Evolutionary conservation across 2,797 vertebrate species (phyloP), one percentile per base, ranked within the genome.

Genomic region (Semotilus atromaculatus): DNA sequence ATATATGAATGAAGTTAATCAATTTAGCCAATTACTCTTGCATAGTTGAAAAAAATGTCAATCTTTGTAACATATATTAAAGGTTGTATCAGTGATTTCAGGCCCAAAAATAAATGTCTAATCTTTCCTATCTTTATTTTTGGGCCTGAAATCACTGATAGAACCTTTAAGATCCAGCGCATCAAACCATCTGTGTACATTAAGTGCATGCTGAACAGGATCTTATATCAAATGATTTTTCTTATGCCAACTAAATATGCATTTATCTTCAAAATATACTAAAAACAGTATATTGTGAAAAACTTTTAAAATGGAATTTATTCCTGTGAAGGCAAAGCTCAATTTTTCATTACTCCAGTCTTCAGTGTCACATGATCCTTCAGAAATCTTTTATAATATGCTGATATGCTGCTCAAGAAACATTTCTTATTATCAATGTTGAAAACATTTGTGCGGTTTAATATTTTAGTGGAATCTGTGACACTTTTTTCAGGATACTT

Each of bases 1-100:
- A 4, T 91, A 83, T 23, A 45, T 23, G 90, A 66, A 88, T 11
- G 71, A 82, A 68, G 48, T 53, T 0, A 18, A n/a, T n/a, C n/a
- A n/a, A 53, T 40, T 51, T 36, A 66, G 60, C 11, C 23, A 16
- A 67, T 14, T 8, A 9, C 23, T 66, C 62, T 31, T 1, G n/a
- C 23, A 38, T 36, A 4, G 23, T 3, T 18, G 43, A 6, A 60
- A 5, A n/a, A 83, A 74, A 11, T 1, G 0, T 13, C 1, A n/a
- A 23, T 66, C 60, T 80, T 34, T 34, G 40, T 48, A 43, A 66
- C 40, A 45, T 43, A 43, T 14, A n/a, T n/a, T n/a, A n/a, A n/a
- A n/a, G n/a, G n/a, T n/a, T n/a, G n/a, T n/a, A n/a, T n/a, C n/a
- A n/a, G n/a, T n/a, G n/a, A n/a, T n/a, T n/a, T n/a, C n/a, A n/a